phyloP scores from a whole-genome alignment of 2,113 vertebrate genomes.

The Procavia capensis region DNA sequence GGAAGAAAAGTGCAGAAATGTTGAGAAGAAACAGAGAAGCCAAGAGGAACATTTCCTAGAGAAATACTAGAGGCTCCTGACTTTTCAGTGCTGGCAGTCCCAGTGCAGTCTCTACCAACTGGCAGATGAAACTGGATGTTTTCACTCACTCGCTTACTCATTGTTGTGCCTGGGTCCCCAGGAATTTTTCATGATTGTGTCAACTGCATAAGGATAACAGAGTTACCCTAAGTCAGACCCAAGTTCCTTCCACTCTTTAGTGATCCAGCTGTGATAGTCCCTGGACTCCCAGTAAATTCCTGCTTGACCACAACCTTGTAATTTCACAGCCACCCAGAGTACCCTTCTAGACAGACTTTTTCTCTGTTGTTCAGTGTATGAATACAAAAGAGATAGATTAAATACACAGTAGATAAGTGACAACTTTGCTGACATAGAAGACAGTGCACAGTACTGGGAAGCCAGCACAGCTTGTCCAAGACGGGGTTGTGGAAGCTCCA shows the following conservation, averaged over 20 bases:
- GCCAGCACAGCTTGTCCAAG: too few relatives aligned
- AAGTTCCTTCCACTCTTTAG: not conserved
- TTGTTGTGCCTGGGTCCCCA: not conserved
- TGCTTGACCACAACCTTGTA: not conserved
- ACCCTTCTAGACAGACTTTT: not conserved
- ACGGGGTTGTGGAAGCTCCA: too few relatives aligned
- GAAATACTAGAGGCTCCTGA: not conserved
- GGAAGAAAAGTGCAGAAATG: not conserved
- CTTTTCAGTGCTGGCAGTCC: not conserved
- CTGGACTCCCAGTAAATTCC: not conserved
- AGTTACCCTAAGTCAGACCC: not conserved
- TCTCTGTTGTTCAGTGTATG: not conserved
- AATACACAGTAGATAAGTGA: not conserved
- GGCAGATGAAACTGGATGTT: not conserved
- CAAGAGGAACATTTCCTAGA: not conserved
- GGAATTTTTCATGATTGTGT: not conserved
- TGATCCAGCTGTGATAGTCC: not conserved
- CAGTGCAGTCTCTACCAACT: not conserved
- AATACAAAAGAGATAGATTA: not conserved
- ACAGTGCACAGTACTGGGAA: too few relatives aligned
- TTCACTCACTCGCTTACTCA: not conserved
- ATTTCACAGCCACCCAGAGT: not conserved
- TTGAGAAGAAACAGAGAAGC: not conserved
- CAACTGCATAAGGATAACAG: too few relatives aligned
- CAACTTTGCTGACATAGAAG: too few relatives aligned